Evolutionary conservation across 2,888 invertebrate genomes (phyloP).

Genomic region (Punctoribates punctum): DNA sequence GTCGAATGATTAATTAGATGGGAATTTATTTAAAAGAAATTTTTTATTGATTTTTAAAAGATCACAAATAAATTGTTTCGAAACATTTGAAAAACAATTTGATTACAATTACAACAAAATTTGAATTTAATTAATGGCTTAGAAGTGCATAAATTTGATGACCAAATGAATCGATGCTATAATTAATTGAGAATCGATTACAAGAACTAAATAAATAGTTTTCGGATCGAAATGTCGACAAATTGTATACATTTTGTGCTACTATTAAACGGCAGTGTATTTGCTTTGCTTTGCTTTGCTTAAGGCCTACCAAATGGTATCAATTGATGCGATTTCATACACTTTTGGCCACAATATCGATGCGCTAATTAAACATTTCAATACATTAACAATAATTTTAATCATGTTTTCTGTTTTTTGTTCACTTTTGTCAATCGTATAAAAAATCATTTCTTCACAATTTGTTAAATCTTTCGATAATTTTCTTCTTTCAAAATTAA

Average conservation of each 20-base stretch:
- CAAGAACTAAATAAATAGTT: not conserved
- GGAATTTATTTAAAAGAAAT: too few species aligned
- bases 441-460: conserved; percentile 22
- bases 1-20: too few species aligned
- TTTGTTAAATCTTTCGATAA: conserved; percentile 7
- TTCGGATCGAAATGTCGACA: not conserved
- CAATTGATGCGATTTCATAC: not conserved
- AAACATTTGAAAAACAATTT: too few species aligned
- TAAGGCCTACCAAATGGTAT: conserved; percentile 28
- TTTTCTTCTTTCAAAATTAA: conserved; percentile 1
- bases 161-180: not conserved
- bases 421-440: conserved; percentile 23
- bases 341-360: conserved; percentile 36
- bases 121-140: not conserved
- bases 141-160: conserved; percentile 7
- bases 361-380: conserved; percentile 20
- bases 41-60: too few species aligned
- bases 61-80: too few species aligned
- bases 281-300: conserved; percentile 7
- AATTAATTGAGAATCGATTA: conserved; percentile 1
- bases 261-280: conserved; percentile 38
- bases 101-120: not conserved
- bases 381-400: conserved; percentile 21
- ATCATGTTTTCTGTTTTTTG: not conserved
- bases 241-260: conserved; percentile 22